Percentiles rank a stretch among this genome's conserved stretches.
These are phyloP conservation scores for Drosophila differens DNA, from an alignment of 2,888 invertebrate species.

Conservation along the genomic window DNA sequence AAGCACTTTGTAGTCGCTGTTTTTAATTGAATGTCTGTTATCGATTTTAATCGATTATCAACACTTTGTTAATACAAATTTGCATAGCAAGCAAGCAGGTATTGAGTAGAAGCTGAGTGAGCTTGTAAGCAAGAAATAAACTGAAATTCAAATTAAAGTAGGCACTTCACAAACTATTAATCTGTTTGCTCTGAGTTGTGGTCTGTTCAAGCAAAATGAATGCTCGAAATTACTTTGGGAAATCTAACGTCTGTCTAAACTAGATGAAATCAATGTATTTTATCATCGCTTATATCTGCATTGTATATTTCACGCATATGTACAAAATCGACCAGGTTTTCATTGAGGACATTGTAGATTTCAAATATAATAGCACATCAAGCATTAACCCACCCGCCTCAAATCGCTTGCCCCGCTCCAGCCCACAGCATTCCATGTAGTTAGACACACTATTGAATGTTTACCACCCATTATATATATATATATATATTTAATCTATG, in stretches of 20 bases:
- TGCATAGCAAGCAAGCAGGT: background rate
- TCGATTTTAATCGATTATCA: conserved; percentile 17
- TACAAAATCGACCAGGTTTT: background rate
- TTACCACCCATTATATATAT: background rate
- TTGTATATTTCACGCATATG: conserved; percentile 10
- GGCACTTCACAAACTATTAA: background rate
- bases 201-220: background rate
- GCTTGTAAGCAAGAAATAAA: background rate
- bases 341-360: conserved; percentile 2
- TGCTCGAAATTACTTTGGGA: background rate
- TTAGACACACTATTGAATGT: conserved; percentile 15
- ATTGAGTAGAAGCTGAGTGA: background rate
- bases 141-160: background rate
- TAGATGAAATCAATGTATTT: background rate
- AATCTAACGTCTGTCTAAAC: background rate
- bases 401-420: background rate
- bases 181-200: background rate
- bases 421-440: conserved; percentile 10
- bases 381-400: background rate
- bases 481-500: conserved; percentile 4
- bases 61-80: background rate
- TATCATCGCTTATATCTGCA: background rate
- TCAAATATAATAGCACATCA: conserved; percentile 9
- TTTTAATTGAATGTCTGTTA: conserved; percentile 10
- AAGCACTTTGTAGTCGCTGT: conserved; percentile 36